These are phyloP conservation scores for Adelosebastes latens DNA, from an alignment of 2,797 vertebrate genomes.

Conservation along the genomic window DNA sequence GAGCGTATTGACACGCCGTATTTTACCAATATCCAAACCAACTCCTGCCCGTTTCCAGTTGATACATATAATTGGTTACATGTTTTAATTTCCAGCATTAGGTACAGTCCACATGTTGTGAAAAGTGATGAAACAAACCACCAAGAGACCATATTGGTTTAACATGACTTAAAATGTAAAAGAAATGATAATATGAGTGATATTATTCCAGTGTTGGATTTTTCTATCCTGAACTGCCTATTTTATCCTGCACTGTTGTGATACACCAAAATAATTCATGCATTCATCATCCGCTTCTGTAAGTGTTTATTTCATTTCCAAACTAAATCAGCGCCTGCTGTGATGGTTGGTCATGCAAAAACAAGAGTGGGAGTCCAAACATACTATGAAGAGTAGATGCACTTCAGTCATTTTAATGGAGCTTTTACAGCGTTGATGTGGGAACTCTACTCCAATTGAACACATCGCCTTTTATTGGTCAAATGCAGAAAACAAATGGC, in stretches of 20 bases:
- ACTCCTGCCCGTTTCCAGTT: background rate
- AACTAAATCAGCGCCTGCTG: slow-evolving; percentile 45
- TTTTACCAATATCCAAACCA: background rate
- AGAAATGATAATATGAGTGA: background rate
- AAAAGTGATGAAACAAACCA: background rate
- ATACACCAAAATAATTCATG: slow-evolving; percentile 14
- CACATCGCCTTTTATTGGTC: background rate
- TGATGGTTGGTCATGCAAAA: slow-evolving; percentile 23
- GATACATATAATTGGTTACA: background rate
- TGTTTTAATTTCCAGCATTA: background rate
- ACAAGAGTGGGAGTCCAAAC: slow-evolving; percentile 18
- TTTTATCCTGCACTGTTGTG: slow-evolving; percentile 2
- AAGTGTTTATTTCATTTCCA: slow-evolving; percentile 26
- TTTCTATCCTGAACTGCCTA: background rate
- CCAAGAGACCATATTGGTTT: background rate
- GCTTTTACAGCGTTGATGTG: background rate
- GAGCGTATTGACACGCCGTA: background rate
- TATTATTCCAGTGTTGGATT: background rate
- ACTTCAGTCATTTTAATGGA: slow-evolving; percentile 26
- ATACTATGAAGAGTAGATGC: slow-evolving; percentile 9
- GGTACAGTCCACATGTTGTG: background rate
- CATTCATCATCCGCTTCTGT: slow-evolving; percentile 29
- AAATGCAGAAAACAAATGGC: slow-evolving; percentile 8
- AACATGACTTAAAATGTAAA: background rate
- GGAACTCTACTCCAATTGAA: slow-evolving; percentile 1